Base-by-base conservation (phyloP, 2,888 invertebrate genomes). In the Euzetes globulus region DNA sequence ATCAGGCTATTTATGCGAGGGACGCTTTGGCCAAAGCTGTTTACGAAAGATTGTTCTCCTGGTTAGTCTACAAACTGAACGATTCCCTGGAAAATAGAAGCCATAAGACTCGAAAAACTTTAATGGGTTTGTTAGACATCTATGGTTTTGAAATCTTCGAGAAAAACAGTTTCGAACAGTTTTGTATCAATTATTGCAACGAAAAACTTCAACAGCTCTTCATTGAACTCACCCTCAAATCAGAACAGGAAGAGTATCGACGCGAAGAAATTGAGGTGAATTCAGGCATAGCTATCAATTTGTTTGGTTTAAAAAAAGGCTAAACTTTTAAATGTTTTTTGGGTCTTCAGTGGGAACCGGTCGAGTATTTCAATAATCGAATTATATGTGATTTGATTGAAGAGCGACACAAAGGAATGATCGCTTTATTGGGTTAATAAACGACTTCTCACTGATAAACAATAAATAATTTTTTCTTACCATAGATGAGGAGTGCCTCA, bases 111-210 rank as follows among this genome's bases (percentile, higher is more conserved):
- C 81, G 90, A 94, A 82, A 84, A 94, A 91, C 91, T 0, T 87
- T 94, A 58, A 94, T 95, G 80, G 97, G 97, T 13, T 97, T 98
- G 6, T 85, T 99, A 71, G 98, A 99, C 82, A 99, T 99, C 81
- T 99, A 98, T 83, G 98, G 98, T 25, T 99, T 98, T 84, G 98
- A 99, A 86, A 95, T 98, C 79, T 96, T 99, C 83, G 95, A 96
- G 79, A 88, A 88, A 37, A 98, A 98, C 84, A 74, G 74, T 33
- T 86, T 98, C 84, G 98, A 98, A 83, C 98, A 98, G 85, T 94
- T 98, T 84, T 98, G 97, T 84, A 98, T 98, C 81, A 98, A 98
- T 85, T 98, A 97, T 84, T 98, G 97, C 82, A 98, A 98, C 82
- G 98, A 98, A 85, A 98, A 98, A 82, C 85, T 98, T 78, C 98